phyloP scores from a whole-genome alignment of 2,113 vertebrate genomes.

The Elephantulus edwardii region DNA sequence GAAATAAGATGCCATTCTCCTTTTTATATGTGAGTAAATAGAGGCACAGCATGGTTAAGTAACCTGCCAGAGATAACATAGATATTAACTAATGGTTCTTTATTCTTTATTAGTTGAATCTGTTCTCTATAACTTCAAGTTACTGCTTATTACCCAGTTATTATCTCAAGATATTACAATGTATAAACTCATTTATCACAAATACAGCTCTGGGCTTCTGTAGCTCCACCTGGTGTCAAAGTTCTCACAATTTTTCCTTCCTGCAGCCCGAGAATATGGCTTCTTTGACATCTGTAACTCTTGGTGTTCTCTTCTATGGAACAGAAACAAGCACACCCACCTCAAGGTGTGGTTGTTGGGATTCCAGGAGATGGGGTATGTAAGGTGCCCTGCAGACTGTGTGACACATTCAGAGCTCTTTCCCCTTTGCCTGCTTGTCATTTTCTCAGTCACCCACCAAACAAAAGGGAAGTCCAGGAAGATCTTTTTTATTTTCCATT shows the following conservation, averaged over 20 bases:
- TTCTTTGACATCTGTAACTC: not conserved
- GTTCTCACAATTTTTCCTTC: slow-evolving; percentile 9
- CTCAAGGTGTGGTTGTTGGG: not conserved
- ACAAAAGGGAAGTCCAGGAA: not conserved
- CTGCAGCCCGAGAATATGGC: not conserved
- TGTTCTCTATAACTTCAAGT: not conserved
- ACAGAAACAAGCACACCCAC: not conserved
- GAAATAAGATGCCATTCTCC: fast-evolving
- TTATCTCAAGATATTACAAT: not conserved
- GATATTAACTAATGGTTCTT: not conserved
- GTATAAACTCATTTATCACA: not conserved
- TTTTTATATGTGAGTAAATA: not conserved
- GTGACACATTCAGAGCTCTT: not conserved
- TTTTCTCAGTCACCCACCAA: not conserved
- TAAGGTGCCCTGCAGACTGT: fast-evolving
- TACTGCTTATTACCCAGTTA: not conserved
- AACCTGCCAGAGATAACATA: not conserved
- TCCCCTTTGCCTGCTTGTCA: not conserved
- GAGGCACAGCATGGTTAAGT: not conserved
- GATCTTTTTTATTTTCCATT: not conserved
- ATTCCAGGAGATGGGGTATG: not conserved
- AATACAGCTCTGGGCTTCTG: slow-evolving; percentile 17
- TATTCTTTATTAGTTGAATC: not conserved
- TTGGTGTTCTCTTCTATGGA: not conserved
- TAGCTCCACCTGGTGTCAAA: slow-evolving; percentile 61